Base-by-base conservation (phyloP, 1,140 invertebrate genomes). In the Atopsyche davidsoni region DNA sequence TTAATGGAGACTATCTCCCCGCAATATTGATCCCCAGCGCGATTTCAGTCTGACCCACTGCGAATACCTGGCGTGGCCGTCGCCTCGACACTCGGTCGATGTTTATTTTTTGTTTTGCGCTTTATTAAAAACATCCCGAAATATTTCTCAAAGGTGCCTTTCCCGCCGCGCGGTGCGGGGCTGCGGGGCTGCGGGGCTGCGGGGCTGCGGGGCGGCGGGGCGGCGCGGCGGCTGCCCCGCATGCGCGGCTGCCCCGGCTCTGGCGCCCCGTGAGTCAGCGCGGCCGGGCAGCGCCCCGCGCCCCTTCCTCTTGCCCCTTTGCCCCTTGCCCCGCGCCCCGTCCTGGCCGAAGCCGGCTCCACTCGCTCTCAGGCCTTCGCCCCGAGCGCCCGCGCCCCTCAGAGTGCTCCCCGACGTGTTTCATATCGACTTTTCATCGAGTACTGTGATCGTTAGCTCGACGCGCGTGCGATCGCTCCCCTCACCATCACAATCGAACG, bases 131-230 rank as follows among this genome's bases (percentile, higher is more conserved):
- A 28, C n/a, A n/a, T 39, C 46, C 46, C 22, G 28, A 47, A 47
- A 47, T 47, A 40, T 47, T 38, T 34, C 11, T 18, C 35, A 47
- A 47, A 47, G 46, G 36, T 47, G 46, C 46, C 46, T 47, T 47
- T 47, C 46, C n/a, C 18, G 36, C 36, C 3, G 10, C 28, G n/a
- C 32, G n/a, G 32, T 13, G 32, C 32, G 32, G 32, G n/a, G 16
- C 32, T 13, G 16, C 16, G n/a, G 32, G 3, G n/a, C 32, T 11
- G 3, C n/a, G n/a, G 16, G 32, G n/a, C n/a, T 16, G 32, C n/a
- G 16, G n/a, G 32, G 32, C 46, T 24, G 14, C 2, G 9, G 31
- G 44, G 10, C 36, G 22, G 25, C 46, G 36, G 35, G 23, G 16
- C 18, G 4, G 10, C 35, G 13, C 9, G 35, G 22, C 35, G 39